Evolutionary conservation across 1,140 invertebrate genomes (phyloP).

Genomic region (Alviniconcha marisindica): DNA sequence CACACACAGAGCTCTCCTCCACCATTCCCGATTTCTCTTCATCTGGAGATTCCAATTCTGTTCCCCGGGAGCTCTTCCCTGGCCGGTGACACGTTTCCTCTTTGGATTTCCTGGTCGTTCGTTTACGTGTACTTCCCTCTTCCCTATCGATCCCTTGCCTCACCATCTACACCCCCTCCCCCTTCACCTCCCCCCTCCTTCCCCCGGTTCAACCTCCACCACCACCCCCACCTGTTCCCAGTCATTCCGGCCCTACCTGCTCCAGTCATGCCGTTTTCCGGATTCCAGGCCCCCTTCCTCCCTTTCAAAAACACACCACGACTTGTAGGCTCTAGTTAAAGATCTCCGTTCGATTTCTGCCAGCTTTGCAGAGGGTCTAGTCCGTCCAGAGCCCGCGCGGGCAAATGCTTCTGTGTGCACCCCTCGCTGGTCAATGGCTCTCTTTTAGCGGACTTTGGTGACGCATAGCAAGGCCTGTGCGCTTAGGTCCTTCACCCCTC

Average conservation of each 20-base stretch:
- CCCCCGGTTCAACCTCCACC: background rate
- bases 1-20: no score
- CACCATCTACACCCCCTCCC: background rate
- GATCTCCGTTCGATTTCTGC: no score
- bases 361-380: no score
- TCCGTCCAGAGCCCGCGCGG: no score
- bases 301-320: background rate
- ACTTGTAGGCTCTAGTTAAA: no score
- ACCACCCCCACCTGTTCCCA: background rate
- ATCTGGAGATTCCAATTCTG: background rate
- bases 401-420: no score
- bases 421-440: no score
- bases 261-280: background rate
- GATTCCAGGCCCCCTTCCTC: background rate
- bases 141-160: no score
- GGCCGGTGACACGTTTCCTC: background rate
- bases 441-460: no score
- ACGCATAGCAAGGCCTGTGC: no score
- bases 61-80: background rate
- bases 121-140: background rate
- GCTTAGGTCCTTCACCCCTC: no score
- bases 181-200: background rate
- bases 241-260: background rate
- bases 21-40: background rate
- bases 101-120: background rate